phyloP scores from a whole-genome alignment of 64 coral and sea anemone species.

The Porites australiensis region DNA sequence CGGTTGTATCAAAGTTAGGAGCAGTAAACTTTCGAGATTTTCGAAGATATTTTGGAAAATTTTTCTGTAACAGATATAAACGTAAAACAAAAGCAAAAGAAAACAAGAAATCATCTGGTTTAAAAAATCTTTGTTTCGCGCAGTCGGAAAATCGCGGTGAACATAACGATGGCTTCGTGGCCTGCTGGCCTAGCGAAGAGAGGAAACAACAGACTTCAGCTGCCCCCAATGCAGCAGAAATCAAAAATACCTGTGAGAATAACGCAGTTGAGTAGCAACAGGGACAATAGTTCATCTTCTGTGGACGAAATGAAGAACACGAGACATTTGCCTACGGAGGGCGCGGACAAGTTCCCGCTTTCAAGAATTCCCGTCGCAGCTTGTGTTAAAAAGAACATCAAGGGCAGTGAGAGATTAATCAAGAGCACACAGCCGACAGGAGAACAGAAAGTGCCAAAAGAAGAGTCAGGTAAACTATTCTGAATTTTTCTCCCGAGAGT shows the following conservation, averaged over 20 bases:
- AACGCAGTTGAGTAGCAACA: not conserved
- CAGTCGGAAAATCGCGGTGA: not conserved
- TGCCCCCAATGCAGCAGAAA: not conserved
- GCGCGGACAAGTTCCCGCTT: not conserved
- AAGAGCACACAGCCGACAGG: too few relatives aligned
- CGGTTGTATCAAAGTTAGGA: not conserved
- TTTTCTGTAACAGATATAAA: not conserved
- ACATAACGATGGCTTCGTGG: not conserved
- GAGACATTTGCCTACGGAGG: not conserved
- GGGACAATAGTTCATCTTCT: not conserved
- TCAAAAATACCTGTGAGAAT: slow-evolving; percentile 14
- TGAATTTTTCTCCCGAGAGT: too few relatives aligned
- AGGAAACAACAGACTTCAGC: not conserved
- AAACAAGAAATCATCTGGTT: not conserved
- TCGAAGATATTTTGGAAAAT: not conserved
- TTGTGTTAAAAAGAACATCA: not conserved
- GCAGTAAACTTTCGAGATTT: not conserved
- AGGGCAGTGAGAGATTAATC: too few relatives aligned
- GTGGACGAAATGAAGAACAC: not conserved
- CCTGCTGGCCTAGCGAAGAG: not conserved
- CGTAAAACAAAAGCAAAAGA: not conserved
- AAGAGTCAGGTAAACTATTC: not conserved
- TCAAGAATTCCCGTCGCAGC: not conserved
- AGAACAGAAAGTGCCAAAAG: not conserved
- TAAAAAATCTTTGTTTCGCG: not conserved